Evolutionary conservation across 2,888 invertebrate species (phyloP), one percentile per base, ranked within the genome.

Genomic region (Heterodera filipjevi): DNA sequence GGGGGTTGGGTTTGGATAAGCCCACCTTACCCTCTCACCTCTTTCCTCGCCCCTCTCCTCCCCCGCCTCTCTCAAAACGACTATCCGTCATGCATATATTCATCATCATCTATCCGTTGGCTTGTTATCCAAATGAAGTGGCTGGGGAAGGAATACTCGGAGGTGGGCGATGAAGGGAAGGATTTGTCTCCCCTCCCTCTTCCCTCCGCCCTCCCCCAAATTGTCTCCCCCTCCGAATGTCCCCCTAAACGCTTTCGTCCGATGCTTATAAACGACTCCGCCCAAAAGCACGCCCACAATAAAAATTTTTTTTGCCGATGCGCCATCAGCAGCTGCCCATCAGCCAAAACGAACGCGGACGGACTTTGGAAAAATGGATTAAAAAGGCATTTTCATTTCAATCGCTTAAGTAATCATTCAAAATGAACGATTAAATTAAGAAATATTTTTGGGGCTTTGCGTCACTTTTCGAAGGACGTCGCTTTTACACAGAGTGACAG

Each of bases 221-320:
- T 44, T 44, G 12, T 44, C 44, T 22, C 53, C 27, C n/a, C 59
- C n/a, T 5, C n/a, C 59, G 27, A 59, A 59, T 59, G 59, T 59
- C 59, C 59, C 59, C 59, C 59, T 53, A 59, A 59, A 0, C 59
- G 27, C 59, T 22, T 59, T 59, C 59, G 27, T n/a, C 59, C 59
- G 59, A 59, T 59, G 59, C 59, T 59, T 59, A 59, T 59, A 59
- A 59, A 59, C 59, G 59, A 59, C 59, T 59, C 59, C 59, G 59
- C 27, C 59, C 59, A 59, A 22, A 59, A 22, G 59, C 59, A 59
- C 27, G 59, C 59, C 27, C 59, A 59, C 22, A 59, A 59, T 8
- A 59, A 59, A 59, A 59, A 59, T 27, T 27, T 53, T 53, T 53
- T 16, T 22, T 27, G n/a, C 59, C 49, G 49, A n/a, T 59, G 59